These are phyloP conservation scores for Catostylus mosaicus DNA, from an alignment of 30 jellyfish, hydroid and myxozoan genomes.

Conservation along the genomic window DNA sequence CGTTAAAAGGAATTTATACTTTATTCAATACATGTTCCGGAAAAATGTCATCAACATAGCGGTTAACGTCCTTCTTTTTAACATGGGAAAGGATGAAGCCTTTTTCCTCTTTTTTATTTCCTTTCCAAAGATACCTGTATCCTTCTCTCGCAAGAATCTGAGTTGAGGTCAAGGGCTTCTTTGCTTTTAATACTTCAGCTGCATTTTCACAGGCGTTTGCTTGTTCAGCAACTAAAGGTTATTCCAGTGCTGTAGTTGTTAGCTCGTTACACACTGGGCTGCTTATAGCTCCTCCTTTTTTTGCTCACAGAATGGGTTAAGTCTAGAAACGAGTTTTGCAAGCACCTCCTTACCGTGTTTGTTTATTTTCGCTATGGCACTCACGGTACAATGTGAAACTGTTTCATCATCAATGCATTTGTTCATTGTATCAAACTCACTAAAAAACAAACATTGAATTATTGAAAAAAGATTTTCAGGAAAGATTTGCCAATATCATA, in stretches of 20 bases:
- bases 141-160: too few species aligned
- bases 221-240: background rate
- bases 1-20: too few species aligned
- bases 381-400: conserved; percentile 23
- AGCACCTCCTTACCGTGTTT: conserved; percentile 9
- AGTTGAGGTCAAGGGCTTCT: background rate
- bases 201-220: too few species aligned
- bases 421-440: conserved; percentile 43
- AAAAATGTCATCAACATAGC: too few species aligned
- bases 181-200: background rate
- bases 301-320: conserved; percentile 20
- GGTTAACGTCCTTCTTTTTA: too few species aligned
- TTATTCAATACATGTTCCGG: too few species aligned
- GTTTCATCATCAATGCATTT: conserved; percentile 18
- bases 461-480: too few species aligned
- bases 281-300: background rate
- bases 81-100: too few species aligned
- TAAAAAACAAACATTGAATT: too few species aligned
- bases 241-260: background rate
- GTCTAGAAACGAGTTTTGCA: background rate
- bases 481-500: too few species aligned
- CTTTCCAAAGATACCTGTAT: background rate
- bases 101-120: background rate
- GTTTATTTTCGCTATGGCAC: background rate
- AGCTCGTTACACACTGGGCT: background rate